Conservation (phyloP, 2,797 vertebrate species). For the Cirrhinus mrigala region DNA sequence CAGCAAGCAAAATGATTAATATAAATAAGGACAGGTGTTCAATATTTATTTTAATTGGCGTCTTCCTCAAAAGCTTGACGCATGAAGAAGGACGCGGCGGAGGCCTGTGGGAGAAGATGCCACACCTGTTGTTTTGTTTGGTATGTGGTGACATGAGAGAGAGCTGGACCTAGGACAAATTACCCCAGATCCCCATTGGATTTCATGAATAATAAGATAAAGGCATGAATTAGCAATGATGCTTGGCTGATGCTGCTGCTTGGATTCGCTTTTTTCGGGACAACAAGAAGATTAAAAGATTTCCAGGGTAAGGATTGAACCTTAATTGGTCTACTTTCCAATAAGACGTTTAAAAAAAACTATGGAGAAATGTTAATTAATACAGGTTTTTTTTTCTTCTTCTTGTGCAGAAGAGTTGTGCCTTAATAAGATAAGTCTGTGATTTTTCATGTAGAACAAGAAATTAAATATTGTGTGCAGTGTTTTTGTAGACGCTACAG, state of each 20-base stretch:
- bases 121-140: conserved; percentile 59
- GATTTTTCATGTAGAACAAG: conserved; percentile 28
- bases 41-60: conserved; percentile 54
- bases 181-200: conserved; percentile 43
- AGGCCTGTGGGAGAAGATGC: conserved; percentile 10
- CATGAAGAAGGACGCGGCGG: conserved; percentile 3
- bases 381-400: not conserved
- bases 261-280: conserved; percentile 10
- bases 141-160: conserved; percentile 46
- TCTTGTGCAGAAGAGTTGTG: not conserved
- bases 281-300: conserved; percentile 57
- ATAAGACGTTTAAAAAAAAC: conserved; percentile 18
- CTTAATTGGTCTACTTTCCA: conserved; percentile 53
- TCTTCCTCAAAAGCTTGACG: conserved; percentile 36
- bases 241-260: conserved; percentile 28
- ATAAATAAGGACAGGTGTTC: conserved; percentile 52
- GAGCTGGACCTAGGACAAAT: conserved; percentile 45
- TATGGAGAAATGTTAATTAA: conserved; percentile 40
- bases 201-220: conserved; percentile 58
- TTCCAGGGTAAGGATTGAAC: conserved; percentile 18
- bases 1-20: conserved; percentile 56
- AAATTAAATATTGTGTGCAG: conserved; percentile 3
- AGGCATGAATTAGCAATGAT: conserved; percentile 55
- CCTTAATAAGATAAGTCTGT: not conserved
- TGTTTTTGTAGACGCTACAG: conserved; percentile 10